Conservation (phyloP, 2,797 vertebrate species). For the Yasuhikotakia modesta region DNA sequence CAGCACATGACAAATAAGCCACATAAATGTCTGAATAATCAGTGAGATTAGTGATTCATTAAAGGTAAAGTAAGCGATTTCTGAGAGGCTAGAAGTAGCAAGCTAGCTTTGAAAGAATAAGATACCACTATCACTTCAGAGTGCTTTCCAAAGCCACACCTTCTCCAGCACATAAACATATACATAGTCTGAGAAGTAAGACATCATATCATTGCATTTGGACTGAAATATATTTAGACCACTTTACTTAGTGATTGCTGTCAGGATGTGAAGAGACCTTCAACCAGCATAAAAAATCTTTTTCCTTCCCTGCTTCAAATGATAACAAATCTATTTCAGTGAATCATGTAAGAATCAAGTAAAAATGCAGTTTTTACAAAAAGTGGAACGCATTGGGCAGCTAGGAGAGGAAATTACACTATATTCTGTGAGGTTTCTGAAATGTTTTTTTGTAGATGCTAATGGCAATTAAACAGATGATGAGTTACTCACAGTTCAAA, state of each 20-base stretch:
- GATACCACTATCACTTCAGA: too few relatives aligned
- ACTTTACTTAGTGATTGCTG: too few relatives aligned
- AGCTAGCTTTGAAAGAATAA: too few relatives aligned
- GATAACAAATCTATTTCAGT: neutral
- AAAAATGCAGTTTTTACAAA: neutral
- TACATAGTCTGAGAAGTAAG: too few relatives aligned
- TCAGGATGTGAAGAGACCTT: too few relatives aligned
- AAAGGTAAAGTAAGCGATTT: too few relatives aligned
- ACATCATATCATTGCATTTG: too few relatives aligned
- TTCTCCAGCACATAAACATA: too few relatives aligned
- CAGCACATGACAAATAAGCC: conserved; percentile 32
- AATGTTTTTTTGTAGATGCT: neutral
- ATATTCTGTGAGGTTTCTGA: neutral
- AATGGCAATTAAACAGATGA: neutral
- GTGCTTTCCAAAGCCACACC: too few relatives aligned
- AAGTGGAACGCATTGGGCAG: neutral
- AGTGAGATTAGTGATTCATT: neutral
- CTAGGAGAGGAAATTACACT: neutral
- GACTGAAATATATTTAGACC: too few relatives aligned
- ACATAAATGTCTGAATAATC: neutral
- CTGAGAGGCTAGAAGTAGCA: too few relatives aligned
- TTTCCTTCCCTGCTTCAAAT: neutral
- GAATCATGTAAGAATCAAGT: neutral
- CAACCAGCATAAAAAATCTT: too few relatives aligned
- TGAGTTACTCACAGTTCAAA: neutral